Percentiles rank a stretch among this genome's conserved stretches.
Evolutionary conservation across 2,113 vertebrate genomes (phyloP).

Genomic region (Holacanthus passer): DNA sequence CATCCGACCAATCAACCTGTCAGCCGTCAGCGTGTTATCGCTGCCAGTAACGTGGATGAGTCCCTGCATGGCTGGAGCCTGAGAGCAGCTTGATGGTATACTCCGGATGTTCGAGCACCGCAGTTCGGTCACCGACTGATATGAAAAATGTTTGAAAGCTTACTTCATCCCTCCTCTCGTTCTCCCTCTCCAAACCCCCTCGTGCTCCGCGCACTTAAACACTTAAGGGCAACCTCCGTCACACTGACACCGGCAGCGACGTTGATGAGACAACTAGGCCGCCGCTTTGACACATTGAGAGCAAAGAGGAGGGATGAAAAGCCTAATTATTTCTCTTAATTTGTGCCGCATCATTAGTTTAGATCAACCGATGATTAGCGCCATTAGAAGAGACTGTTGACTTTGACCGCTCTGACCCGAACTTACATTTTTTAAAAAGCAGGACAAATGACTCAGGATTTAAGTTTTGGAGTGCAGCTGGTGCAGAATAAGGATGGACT

Average conservation of each 20-base stretch:
- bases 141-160: conserved; percentile 20
- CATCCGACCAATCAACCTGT: conserved; percentile 30
- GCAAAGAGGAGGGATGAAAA: conserved; percentile 49
- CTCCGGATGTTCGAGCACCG: conserved; percentile 26
- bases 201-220: background rate
- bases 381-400: conserved; percentile 33
- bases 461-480: conserved; percentile 21
- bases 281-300: conserved; percentile 79
- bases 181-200: background rate
- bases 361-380: conserved; percentile 38
- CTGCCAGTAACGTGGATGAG: conserved; percentile 38
- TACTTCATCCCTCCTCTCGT: conserved; percentile 23
- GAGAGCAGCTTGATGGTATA: conserved; percentile 34
- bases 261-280: conserved; percentile 72
- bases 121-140: conserved; percentile 18
- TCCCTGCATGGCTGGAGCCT: conserved; percentile 12
- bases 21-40: background rate
- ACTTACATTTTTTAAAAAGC: conserved; percentile 9
- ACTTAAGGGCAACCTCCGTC: conserved; percentile 48
- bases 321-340: conserved; percentile 64
- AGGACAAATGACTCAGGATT: conserved; percentile 20
- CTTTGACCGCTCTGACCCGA: conserved; percentile 55
- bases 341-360: conserved; percentile 66
- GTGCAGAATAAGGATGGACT: conserved; percentile 41
- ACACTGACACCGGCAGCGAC: conserved; percentile 48